Conservation (phyloP, 2,113 vertebrate species). For the Lagopus leucura region DNA sequence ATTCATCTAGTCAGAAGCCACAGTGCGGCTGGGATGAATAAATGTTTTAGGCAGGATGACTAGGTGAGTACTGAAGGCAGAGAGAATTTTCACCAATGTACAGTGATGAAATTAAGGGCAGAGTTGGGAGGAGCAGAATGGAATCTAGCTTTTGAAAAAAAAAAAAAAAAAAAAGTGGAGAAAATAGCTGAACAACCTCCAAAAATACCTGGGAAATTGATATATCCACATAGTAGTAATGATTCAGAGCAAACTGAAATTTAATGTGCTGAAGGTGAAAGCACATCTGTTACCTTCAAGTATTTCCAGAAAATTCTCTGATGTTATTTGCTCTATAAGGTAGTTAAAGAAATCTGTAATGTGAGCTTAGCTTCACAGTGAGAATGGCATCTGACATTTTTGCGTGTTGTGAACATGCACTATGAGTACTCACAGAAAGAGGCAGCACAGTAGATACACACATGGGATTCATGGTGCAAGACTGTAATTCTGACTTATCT, state of each 20-base stretch:
- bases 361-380: background rate
- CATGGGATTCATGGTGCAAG: conserved; percentile 24
- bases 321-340: background rate
- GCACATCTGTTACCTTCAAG: background rate
- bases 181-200: background rate
- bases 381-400: background rate
- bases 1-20: background rate
- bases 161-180: background rate
- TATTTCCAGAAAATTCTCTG: background rate
- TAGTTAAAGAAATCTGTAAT: background rate
- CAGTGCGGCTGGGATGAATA: background rate
- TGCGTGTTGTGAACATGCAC: fast-evolving
- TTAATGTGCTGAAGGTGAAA: background rate
- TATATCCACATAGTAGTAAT: background rate
- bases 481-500: background rate
- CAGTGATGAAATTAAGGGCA: background rate
- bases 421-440: background rate
- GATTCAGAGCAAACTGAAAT: background rate
- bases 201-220: background rate
- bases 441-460: background rate
- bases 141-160: background rate
- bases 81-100: background rate
- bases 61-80: background rate
- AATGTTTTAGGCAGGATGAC: background rate
- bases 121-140: background rate